phyloP scores from a whole-genome alignment of 1,140 invertebrate species.

The Drosophila asahinai region DNA sequence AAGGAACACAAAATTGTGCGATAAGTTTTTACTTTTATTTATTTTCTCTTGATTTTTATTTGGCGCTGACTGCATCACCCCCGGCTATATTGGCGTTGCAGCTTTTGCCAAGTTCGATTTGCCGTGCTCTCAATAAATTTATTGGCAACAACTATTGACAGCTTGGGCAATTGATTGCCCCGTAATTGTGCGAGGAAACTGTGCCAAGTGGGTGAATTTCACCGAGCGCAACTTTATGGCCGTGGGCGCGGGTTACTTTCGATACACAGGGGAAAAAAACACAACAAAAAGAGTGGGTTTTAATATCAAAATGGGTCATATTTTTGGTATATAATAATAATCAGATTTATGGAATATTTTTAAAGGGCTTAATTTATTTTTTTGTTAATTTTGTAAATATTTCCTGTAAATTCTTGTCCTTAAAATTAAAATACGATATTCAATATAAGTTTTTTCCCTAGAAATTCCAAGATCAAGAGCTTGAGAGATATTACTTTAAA shows the following conservation, averaged over 20 bases:
- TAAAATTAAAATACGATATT: too few species aligned
- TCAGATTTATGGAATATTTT: too few species aligned
- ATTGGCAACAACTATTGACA: conserved; percentile 77
- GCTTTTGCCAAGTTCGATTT: conserved; percentile 71
- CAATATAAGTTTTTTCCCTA: too few species aligned
- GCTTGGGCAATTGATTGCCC: conserved; percentile 75
- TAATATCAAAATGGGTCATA: background rate
- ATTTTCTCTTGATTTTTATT: conserved; percentile 12
- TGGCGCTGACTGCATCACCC: conserved; percentile 36
- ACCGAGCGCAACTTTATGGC: conserved; percentile 18
- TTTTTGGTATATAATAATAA: too few species aligned
- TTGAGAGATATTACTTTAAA: too few species aligned
- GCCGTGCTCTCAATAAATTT: conserved; percentile 72
- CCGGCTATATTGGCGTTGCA: conserved; percentile 31
- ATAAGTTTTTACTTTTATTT: conserved; percentile 49
- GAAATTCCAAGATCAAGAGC: too few species aligned
- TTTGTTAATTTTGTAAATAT: too few species aligned
- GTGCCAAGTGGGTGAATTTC: conserved; percentile 63
- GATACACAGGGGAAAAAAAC: conserved; percentile 19
- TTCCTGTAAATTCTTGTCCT: too few species aligned
- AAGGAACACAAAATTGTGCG: conserved; percentile 18
- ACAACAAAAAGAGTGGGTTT: background rate
- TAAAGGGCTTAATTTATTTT: too few species aligned
- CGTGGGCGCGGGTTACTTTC: conserved; percentile 7
- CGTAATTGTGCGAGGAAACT: conserved; percentile 75